Percentiles rank a stretch among this genome's conserved stretches.
phyloP scores from a whole-genome alignment of 2,113 vertebrate species.

The Engystomops pustulosus region DNA sequence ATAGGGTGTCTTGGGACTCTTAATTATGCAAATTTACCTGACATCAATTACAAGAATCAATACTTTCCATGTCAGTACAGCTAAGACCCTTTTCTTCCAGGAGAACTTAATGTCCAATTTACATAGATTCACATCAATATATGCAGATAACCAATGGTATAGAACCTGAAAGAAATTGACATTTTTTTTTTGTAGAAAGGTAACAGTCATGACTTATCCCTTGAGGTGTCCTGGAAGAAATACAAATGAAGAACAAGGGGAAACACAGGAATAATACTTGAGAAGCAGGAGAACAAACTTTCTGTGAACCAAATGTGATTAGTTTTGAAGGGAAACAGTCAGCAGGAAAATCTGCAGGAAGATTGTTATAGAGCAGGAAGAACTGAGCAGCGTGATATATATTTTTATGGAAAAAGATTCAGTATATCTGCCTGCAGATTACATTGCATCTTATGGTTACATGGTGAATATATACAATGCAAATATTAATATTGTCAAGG shows the following conservation, averaged over 20 bases:
- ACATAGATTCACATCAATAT: background rate
- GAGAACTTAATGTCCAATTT: background rate
- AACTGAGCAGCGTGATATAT: too few species aligned
- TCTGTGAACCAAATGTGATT: too few species aligned
- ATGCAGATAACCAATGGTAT: background rate
- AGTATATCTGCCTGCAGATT: too few species aligned
- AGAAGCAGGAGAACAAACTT: background rate
- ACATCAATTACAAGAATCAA: background rate
- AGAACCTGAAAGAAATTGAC: background rate
- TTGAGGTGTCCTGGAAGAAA: background rate
- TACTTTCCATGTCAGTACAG: constrained; percentile 4
- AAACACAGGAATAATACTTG: background rate
- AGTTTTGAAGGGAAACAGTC: too few species aligned
- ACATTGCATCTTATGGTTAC: too few species aligned
- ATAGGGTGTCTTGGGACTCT: background rate
- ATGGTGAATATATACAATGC: too few species aligned
- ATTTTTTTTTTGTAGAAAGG: background rate
- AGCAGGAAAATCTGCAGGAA: too few species aligned
- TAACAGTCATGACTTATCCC: background rate
- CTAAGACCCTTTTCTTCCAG: background rate
- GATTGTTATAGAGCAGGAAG: too few species aligned
- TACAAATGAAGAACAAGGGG: background rate
- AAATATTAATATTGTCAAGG: too few species aligned
- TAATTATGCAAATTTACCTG: background rate
- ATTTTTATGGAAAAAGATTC: too few species aligned